Evolutionary conservation across 2,113 vertebrate genomes (phyloP).

Genomic region (Colius striatus): DNA sequence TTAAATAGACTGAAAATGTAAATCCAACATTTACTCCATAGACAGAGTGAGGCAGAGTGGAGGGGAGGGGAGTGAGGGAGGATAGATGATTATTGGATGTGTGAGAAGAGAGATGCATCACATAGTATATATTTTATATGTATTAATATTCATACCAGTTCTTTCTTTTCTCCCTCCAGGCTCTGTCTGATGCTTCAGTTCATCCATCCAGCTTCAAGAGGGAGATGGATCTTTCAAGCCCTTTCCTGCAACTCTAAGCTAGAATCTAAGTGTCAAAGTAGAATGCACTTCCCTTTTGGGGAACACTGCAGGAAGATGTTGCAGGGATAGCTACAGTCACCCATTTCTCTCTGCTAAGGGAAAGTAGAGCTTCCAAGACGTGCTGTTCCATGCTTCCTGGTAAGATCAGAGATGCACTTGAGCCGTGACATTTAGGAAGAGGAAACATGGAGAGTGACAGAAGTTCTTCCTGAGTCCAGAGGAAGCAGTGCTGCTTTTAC

Average conservation of each 20-base stretch:
- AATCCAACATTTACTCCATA: slow-evolving; percentile 70
- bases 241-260: slow-evolving; percentile 10
- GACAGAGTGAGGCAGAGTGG: neutral
- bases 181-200: slow-evolving; percentile 64
- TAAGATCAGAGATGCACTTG: neutral
- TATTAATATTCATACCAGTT: slow-evolving; percentile 70
- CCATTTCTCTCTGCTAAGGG: neutral
- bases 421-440: neutral
- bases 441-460: neutral
- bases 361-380: neutral
- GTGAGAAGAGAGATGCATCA: slow-evolving; percentile 67
- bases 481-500: neutral
- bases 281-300: neutral
- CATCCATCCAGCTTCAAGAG: slow-evolving; percentile 66
- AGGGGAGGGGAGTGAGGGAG: slow-evolving; percentile 44
- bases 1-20: slow-evolving; percentile 73
- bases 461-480: neutral
- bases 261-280: slow-evolving; percentile 5
- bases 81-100: slow-evolving; percentile 67
- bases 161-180: slow-evolving; percentile 56
- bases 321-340: neutral
- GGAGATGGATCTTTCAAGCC: slow-evolving; percentile 65
- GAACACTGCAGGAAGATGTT: neutral
- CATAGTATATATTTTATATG: slow-evolving; percentile 70
- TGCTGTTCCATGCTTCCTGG: neutral